These are phyloP conservation scores for Lagorchestes hirsutus DNA, from an alignment of 2,797 vertebrate genomes.

Conservation along the genomic window DNA sequence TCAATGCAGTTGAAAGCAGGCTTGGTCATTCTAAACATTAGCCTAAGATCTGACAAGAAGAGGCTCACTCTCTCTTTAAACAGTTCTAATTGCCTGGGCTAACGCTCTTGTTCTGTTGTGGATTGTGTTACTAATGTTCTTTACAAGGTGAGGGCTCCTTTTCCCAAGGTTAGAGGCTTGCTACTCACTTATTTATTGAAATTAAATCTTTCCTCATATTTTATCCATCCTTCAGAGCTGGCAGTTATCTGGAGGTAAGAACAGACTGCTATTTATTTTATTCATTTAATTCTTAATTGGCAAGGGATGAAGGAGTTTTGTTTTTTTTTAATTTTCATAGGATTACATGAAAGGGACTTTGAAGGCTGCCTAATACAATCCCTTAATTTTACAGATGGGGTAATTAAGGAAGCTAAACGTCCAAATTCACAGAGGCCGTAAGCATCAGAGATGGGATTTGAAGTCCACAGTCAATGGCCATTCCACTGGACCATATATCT, in stretches of 20 bases:
- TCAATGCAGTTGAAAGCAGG: background rate
- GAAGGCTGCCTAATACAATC: background rate
- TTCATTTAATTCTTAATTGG: constrained; percentile 12
- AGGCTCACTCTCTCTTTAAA: background rate
- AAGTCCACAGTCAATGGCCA: background rate
- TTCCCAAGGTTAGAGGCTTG: constrained; percentile 56
- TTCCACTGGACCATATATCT: background rate
- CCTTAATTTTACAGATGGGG: background rate
- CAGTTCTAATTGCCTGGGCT: constrained; percentile 10
- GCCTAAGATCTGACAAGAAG: constrained; percentile 35
- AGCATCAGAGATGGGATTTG: background rate
- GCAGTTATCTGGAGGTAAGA: background rate
- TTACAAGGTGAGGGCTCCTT: constrained; percentile 14
- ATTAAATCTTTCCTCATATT: constrained; percentile 43
- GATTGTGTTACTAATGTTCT: constrained; percentile 58
- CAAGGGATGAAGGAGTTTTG: constrained; percentile 5
- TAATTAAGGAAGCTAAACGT: background rate
- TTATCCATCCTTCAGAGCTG: constrained; percentile 24
- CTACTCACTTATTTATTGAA: constrained; percentile 57
- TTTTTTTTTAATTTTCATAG: background rate
- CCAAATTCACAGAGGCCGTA: background rate
- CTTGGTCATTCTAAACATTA: background rate
- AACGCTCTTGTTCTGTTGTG: constrained; percentile 30
- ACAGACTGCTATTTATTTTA: background rate
- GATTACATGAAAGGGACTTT: background rate